Evolutionary conservation across 64 coral and sea anemone species (phyloP).

Genomic region (Stylophora pistillata): DNA sequence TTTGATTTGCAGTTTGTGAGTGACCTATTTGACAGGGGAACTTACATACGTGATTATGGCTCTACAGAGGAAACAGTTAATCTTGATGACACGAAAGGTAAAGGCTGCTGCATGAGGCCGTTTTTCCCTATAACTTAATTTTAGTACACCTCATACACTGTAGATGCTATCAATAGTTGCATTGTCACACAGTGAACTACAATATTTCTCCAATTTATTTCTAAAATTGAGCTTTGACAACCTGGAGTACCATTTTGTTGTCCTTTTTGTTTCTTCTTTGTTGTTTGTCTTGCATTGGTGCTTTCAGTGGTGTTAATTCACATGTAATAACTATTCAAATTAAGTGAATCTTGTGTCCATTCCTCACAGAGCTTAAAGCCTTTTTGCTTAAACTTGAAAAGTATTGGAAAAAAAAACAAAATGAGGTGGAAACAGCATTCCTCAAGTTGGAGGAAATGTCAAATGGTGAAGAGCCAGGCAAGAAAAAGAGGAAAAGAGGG

Average conservation of each 20-base stretch:
- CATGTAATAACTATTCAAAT: background rate
- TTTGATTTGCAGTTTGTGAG: background rate
- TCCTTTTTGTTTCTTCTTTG: too few relatives aligned
- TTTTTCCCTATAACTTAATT: background rate
- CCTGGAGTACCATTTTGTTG: too few relatives aligned
- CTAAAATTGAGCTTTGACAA: too few relatives aligned
- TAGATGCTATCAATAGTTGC: background rate
- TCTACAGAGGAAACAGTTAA: background rate
- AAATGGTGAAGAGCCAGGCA: background rate
- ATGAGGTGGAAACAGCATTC: conserved; percentile 26
- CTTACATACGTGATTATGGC: background rate
- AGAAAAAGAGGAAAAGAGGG: conserved; percentile 10
- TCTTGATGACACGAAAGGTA: background rate
- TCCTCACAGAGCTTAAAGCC: conserved; percentile 1
- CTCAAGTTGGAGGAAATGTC: conserved; percentile 7
- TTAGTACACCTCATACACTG: background rate
- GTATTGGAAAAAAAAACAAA: conserved; percentile 4
- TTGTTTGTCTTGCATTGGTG: background rate
- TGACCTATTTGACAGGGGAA: background rate
- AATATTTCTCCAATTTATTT: too few relatives aligned
- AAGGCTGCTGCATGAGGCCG: background rate
- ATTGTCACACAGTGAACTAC: too few relatives aligned
- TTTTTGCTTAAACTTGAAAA: conserved; percentile 27
- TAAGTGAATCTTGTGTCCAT: background rate
- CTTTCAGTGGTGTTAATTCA: background rate